A percentile compares a stretch with the other conserved stretches of the same genome.
Evolutionary conservation across 2,113 vertebrate species (phyloP).

Genomic region (Callipepla squamata): DNA sequence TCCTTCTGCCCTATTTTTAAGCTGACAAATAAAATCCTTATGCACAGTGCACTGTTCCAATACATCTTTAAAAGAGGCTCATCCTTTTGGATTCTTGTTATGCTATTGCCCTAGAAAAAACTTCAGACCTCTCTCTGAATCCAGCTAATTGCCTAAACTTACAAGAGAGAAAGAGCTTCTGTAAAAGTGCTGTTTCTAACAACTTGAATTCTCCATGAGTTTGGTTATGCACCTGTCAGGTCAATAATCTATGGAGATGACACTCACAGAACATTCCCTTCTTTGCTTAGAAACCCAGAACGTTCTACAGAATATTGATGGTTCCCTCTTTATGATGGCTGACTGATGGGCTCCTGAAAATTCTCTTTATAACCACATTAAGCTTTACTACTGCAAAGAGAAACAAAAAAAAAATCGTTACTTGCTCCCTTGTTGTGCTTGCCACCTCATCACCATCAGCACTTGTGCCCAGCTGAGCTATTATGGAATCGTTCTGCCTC

Average conservation of each 20-base stretch:
- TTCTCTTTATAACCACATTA: background rate
- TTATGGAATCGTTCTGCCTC: conserved; percentile 17
- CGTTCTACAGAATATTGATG: background rate
- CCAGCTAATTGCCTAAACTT: background rate
- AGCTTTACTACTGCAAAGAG: background rate
- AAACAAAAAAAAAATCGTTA: background rate
- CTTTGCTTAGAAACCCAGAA: background rate
- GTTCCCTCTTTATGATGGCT: background rate
- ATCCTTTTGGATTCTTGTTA: background rate
- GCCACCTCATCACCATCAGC: background rate
- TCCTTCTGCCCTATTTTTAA: background rate
- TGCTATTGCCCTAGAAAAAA: background rate
- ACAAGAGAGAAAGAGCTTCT: background rate
- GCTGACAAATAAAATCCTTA: background rate
- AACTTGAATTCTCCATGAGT: background rate
- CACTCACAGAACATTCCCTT: background rate
- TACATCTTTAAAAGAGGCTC: background rate
- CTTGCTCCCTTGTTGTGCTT: background rate
- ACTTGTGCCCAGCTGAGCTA: background rate
- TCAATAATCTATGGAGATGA: background rate
- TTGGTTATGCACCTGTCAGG: background rate
- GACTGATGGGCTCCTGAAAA: background rate
- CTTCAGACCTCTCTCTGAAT: background rate
- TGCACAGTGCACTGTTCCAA: background rate
- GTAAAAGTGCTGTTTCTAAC: background rate